A percentile compares a stretch with the other conserved stretches of the same genome.
These are phyloP conservation scores for Dicranocentrus wangi DNA, from an alignment of 2,888 invertebrate species.

Conservation along the genomic window DNA sequence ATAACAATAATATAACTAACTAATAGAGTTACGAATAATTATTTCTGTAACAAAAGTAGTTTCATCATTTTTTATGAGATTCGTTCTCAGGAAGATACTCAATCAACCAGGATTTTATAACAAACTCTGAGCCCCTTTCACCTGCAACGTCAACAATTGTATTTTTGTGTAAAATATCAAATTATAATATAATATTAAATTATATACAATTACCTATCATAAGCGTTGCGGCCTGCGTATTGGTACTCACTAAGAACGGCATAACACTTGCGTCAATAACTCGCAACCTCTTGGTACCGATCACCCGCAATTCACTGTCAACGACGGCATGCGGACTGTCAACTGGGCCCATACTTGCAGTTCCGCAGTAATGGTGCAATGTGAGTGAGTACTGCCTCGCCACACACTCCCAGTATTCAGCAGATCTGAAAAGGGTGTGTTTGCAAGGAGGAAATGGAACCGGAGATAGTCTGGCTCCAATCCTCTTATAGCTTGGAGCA, in stretches of 20 bases:
- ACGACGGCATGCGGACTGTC: slow-evolving; percentile 47
- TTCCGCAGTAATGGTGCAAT: slow-evolving; percentile 51
- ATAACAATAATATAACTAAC: too few relatives aligned
- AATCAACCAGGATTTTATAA: slow-evolving; percentile 31
- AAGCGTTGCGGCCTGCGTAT: slow-evolving; percentile 49
- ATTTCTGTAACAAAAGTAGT: too few relatives aligned
- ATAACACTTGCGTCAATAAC: slow-evolving; percentile 66
- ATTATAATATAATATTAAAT: too few relatives aligned
- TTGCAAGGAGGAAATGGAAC: slow-evolving; percentile 60
- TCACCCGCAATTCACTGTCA: slow-evolving; percentile 56
- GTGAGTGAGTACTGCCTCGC: slow-evolving; percentile 44
- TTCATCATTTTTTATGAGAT: slow-evolving; percentile 16
- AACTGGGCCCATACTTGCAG: slow-evolving; percentile 53
- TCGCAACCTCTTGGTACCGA: slow-evolving; percentile 55
- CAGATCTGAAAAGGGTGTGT: slow-evolving; percentile 23
- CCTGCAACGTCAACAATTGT: not conserved
- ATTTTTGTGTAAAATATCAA: too few relatives aligned
- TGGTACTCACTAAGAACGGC: slow-evolving; percentile 48
- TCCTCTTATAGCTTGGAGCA: slow-evolving; percentile 49
- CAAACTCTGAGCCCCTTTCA: slow-evolving; percentile 48
- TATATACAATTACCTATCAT: too few relatives aligned
- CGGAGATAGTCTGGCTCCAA: slow-evolving; percentile 51
- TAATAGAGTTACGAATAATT: too few relatives aligned
- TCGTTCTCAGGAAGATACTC: slow-evolving; percentile 24
- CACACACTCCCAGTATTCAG: slow-evolving; percentile 59